A percentile compares a stretch with the other conserved stretches of the same genome.
Evolutionary conservation across 2,797 vertebrate species (phyloP).

Genomic region (Acanthurus leucopareius): DNA sequence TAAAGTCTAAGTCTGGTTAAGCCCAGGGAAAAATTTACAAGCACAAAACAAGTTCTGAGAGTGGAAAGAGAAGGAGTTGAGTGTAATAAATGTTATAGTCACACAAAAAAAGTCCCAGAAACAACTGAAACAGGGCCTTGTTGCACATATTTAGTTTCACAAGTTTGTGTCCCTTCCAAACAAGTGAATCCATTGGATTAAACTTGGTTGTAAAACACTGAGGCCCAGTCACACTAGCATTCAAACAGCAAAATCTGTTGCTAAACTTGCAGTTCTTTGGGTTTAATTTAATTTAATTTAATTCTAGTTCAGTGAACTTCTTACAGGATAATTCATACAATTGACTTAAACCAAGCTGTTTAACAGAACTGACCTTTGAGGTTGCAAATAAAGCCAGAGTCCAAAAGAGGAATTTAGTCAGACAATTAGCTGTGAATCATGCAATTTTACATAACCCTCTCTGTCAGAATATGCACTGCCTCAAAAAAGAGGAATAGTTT

Average conservation of each 20-base stretch:
- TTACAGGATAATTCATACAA: neutral
- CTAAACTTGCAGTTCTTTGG: neutral
- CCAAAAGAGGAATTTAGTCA: neutral
- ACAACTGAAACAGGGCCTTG: neutral
- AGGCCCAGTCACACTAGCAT: neutral
- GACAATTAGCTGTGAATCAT: neutral
- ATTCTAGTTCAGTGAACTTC: neutral
- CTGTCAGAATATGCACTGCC: neutral
- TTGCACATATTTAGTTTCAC: neutral
- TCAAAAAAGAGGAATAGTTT: neutral
- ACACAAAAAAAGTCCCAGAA: neutral
- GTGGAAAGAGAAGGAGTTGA: neutral
- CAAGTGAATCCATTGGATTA: neutral
- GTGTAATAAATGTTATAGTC: neutral
- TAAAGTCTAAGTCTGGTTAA: conserved; percentile 14
- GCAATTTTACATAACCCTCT: neutral
- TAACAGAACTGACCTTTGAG: neutral
- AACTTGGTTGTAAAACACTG: neutral
- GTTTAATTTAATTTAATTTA: neutral
- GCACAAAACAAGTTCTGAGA: neutral
- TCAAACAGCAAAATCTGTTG: neutral
- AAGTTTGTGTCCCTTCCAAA: neutral
- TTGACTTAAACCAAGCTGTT: neutral
- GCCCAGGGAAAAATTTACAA: neutral
- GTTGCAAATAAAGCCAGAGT: too few relatives aligned